Percentiles rank a stretch among this genome's conserved stretches.
Evolutionary conservation across 1,140 invertebrate species (phyloP).

Genomic region (Drosophila carrolli): DNA sequence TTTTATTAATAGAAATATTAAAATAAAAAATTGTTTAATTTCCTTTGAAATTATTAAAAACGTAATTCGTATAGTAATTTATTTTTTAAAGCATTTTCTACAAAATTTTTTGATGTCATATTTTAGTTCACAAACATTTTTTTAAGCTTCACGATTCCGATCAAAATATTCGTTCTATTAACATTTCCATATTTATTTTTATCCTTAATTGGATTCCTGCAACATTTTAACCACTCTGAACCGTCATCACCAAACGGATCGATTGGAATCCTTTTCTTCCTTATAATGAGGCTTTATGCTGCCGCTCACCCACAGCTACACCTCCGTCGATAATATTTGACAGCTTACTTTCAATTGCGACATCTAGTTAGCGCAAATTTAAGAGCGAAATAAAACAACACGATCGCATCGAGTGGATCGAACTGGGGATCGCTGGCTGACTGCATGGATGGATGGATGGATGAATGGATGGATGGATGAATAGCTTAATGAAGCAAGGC

Average conservation of each 20-base stretch:
- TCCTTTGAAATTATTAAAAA: too few relatives aligned
- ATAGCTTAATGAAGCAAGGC: conserved; percentile 75
- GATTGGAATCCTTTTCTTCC: conserved; percentile 30
- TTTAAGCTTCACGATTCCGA: too few relatives aligned
- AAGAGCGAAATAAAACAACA: conserved; percentile 80
- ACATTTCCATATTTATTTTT: neutral
- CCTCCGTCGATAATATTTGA: conserved; percentile 58
- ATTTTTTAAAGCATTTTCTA: too few relatives aligned
- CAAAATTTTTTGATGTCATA: too few relatives aligned
- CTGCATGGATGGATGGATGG: conserved; percentile 26
- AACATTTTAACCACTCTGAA: conserved; percentile 8
- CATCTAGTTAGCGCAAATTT: conserved; percentile 80
- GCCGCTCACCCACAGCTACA: conserved; percentile 24
- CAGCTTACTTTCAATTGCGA: conserved; percentile 81
- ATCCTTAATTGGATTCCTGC: neutral
- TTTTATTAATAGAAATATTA: too few relatives aligned
- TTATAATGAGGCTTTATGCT: conserved; percentile 44
- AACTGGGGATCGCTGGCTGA: conserved; percentile 38
- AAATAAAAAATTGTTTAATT: neutral
- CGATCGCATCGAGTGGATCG: conserved; percentile 60
- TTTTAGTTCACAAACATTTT: too few relatives aligned
- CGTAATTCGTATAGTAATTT: too few relatives aligned
- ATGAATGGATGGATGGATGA: conserved; percentile 69
- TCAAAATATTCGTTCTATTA: too few relatives aligned
- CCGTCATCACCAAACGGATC: neutral